Evolutionary conservation across 2,113 vertebrate species (phyloP).

Genomic region (Dasypus novemcinctus): DNA sequence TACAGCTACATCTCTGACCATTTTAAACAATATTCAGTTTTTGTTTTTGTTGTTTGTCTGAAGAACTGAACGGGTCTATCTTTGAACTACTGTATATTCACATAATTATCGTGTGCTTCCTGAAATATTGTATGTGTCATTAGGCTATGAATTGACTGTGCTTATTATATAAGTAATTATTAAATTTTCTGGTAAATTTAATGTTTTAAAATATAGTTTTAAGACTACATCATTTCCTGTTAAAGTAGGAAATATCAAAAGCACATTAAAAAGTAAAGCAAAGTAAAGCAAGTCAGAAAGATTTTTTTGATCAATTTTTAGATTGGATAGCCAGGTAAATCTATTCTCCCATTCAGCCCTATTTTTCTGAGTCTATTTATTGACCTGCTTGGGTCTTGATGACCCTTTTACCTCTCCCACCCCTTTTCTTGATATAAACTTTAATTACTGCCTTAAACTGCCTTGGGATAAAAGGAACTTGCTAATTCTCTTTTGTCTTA

Average conservation of each 20-base stretch:
- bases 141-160: background rate
- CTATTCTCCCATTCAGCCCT: background rate
- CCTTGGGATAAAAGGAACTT: background rate
- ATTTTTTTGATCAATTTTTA: background rate
- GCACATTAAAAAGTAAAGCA: background rate
- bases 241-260: conserved; percentile 1
- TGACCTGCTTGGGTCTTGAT: background rate
- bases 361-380: background rate
- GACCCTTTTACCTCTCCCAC: background rate
- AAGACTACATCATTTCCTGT: background rate
- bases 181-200: conserved; percentile 7
- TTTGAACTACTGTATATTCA: background rate
- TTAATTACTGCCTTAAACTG: background rate
- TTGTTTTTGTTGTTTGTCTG: background rate
- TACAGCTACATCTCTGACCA: background rate
- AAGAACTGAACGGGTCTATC: background rate
- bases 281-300: background rate
- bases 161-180: background rate
- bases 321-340: background rate
- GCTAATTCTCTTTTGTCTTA: background rate
- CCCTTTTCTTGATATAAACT: background rate
- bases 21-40: background rate
- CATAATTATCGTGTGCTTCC: background rate
- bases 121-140: conserved; percentile 3
- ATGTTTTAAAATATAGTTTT: background rate